Evolutionary conservation across 1,140 invertebrate species (phyloP), one percentile per base, ranked within the genome.

Genomic region (Campodea augens): DNA sequence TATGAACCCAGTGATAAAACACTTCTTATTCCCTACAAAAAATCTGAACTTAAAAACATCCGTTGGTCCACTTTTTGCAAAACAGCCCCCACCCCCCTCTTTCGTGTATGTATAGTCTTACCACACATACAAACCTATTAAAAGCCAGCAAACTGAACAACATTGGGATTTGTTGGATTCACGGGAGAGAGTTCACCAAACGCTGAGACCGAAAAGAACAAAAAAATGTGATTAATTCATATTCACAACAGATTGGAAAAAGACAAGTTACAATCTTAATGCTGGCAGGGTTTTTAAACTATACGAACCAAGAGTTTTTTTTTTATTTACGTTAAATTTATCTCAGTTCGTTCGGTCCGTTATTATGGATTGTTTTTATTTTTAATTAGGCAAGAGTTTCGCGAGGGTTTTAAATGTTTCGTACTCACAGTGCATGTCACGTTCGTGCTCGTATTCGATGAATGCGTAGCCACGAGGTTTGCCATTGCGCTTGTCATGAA

Each of bases 401-500:
- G 7, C 27, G 7, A 15, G 7, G 27, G 27, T 32, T 10, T 32
- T 10, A 32, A 32, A 32, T 15, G 15, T 32, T 10, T 37, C 50
- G 47, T 74, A 92, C 90, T 91, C 75, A 97, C 91, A 88, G 67
- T 96, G 92, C 96, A 98, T 99, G 66, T 99, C 96, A 50, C 90
- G 68, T 67, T 98, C 95, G 67, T 96, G 89, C 67, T 97, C 92
- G 70, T 95, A 99, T 65, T 99, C 96, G 61, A 99, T 96, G 73
- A 98, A 98, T 41, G 93, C 95, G 68, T 98, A 99, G 52, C 95
- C 95, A 52, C 92, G 72, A 39, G 92, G 92, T 67, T 98, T 98
- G 50, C 78, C 81, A 58, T 75, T 77, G 45, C 81, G 72, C 49
- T 77, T 79, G 65, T 91, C 84, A 56, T 78, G 78, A 45, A 83